Base-by-base conservation (phyloP, 2,113 vertebrate genomes). In the Ciconia maguari region DNA sequence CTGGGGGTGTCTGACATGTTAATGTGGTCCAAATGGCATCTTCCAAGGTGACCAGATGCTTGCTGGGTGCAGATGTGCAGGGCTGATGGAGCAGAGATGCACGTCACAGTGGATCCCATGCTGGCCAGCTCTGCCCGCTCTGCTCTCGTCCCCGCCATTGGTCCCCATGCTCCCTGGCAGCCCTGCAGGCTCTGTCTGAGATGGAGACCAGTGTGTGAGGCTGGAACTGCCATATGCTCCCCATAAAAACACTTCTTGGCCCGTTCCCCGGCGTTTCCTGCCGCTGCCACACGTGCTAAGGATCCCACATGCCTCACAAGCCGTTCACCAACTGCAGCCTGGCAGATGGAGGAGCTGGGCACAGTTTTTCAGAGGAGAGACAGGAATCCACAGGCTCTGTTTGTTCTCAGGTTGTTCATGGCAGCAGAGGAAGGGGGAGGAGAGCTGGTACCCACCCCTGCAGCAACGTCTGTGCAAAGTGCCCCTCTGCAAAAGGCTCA, bases 91-190 rank as follows among this genome's bases (percentile, higher is more conserved):
- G 83, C 81, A 78, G 79, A 46, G 52, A 7, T 34, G 49, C 65
- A 2, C 4, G 0, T 32, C 0, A 0, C 1, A 0, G 34, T 19
- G 46, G n/a, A 24, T 85, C 36, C 70, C 0, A 0, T 41, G 80
- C 66, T 5, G 5, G 68, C 49, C 90, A 72, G 51, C 52, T 62
- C 78, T 87, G 36, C 68, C 79, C 8, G 4, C 48, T 64, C 79
- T 52, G 32, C 79, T 36, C 11, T 17, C 46, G 68, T 69, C 60
- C 78, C 49, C 0, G 0, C 29, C 1, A 0, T 41, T 20, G 49
- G 68, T 83, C 58, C 58, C 54, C 15, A 10, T 0, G 0, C 0
- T 1, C 66, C 71, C 80, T 41, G 44, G 65, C 70, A 89, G 20
- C 34, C 21, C 84, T 29, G 7, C 0, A 1, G 20, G 80, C 69